Evolutionary conservation across 2,888 invertebrate species (phyloP), one percentile per base, ranked within the genome.

Genomic region (Drosophila aldrichi): DNA sequence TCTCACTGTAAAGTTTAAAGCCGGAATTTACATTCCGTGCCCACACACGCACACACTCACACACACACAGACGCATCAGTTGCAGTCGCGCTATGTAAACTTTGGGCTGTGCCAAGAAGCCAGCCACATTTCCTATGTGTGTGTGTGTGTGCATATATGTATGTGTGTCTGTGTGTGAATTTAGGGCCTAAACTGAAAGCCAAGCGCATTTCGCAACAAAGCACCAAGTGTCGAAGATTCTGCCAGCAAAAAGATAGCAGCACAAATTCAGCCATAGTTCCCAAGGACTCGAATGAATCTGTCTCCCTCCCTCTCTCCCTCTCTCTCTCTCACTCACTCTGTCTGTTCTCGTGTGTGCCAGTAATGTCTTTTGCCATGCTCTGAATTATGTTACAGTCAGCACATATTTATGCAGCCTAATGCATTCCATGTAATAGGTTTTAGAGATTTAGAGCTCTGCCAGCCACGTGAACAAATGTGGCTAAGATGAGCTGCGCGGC

Each of bases 341-440:
- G 25, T 40, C n/a, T 20, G 56, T 25, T 38, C 20, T n/a, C 36
- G 57, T 52, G 54, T 52, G 70, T 63, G 76, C 46, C 59, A 63
- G 66, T 76, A 76, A 77, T 77, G 77, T 49, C 76, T 66, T 79
- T 64, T 44, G 67, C 67, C 61, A 52, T 40, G 43, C 72, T 44
- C 41, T 71, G 67, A 80, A 77, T 77, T 77, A 67, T 77, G 81
- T 43, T 59, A 44, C 80, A 80, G 72, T 80, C 73, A 77, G 80
- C 80, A 80, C 72, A 77, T 80, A 77, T 77, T 70, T 79, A 55
- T 77, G 80, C 81, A 77, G 73, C 54, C 81, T 80, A 78, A 80
- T 80, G 77, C 77, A 76, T 76, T 51, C 29, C 62, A 22, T 68
- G 67, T 77, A 77, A 68, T 54, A 62, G 81, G 56, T 60, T 63